Base-by-base conservation (phyloP, 2,888 invertebrate species). In the Caenorhabditis angaria region DNA sequence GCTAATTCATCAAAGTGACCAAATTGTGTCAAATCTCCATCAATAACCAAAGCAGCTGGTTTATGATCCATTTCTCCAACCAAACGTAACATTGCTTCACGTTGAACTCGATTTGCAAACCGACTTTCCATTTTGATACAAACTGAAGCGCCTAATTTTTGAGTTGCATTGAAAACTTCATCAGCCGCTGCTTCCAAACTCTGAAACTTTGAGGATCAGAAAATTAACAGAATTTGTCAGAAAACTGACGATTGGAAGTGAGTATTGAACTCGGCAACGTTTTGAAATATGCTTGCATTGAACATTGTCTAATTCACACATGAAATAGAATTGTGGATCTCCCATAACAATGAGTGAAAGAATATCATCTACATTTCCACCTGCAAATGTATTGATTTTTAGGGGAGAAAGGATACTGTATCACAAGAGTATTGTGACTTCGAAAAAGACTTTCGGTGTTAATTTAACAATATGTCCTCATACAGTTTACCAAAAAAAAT, bases 11-110 rank as follows among this genome's bases (percentile, higher is more conserved):
- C 60, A 10, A 69, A 60, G 60, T 87, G 86, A 3, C 87, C 87
- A 59, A 81, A 87, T 60, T 85, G 74, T 18, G 87, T 87, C 62
- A 87, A 67, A 73, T 87, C 87, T 28, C 87, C 87, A 63, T 87
- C 83, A 53, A 87, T 83, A 20, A 87, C 72, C 28, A 85, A 66
- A 27, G 79, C 84, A 51, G 76, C 69, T 41, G 84, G 83, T 59
- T 76, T 80, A 61, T 77, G 75, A 61, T 65, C 58, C 70, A 73
- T 53, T 47, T 56, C 54, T 25, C 47, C 35, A 55, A 78, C 71
- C 18, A 78, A 62, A 20, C 48, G 54, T 48, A 64, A 70, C 12
- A 76, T 54, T 5, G 76, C 76, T 65, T 82, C 81, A 65, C 85
- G 65, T 73, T 85, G 85, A 27, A 85, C 81, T 54, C 83, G 76